A percentile compares a stretch with the other conserved stretches of the same genome.
Evolutionary conservation across 2,888 invertebrate species (phyloP).

Genomic region (Drosophila tripunctata): DNA sequence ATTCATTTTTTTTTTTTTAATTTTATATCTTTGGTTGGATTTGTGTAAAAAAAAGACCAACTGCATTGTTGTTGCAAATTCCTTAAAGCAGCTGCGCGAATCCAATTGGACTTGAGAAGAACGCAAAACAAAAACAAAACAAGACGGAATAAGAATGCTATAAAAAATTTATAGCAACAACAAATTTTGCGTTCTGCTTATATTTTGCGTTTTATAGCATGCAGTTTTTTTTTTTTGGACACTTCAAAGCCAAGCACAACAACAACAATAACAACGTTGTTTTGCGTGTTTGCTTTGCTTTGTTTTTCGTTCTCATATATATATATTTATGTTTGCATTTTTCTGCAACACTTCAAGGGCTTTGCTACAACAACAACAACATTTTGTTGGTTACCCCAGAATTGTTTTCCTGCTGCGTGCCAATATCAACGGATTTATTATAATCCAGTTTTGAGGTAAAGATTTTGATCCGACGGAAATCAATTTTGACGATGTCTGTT

Average conservation of each 20-base stretch:
- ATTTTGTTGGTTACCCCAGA: conserved; percentile 84
- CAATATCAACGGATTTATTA: conserved; percentile 84
- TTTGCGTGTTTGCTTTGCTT: neutral
- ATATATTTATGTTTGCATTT: conserved; percentile 14
- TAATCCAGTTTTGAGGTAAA: conserved; percentile 84
- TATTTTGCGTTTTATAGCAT: conserved; percentile 45
- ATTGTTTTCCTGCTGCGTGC: conserved; percentile 84
- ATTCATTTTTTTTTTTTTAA: neutral
- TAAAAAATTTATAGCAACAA: conserved; percentile 31
- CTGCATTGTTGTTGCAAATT: neutral
- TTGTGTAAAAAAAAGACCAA: neutral
- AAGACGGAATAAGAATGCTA: conserved; percentile 16
- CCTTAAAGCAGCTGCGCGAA: conserved; percentile 25
- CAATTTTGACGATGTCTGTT: conserved; percentile 78
- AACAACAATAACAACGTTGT: conserved; percentile 19
- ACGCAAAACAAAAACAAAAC: conserved; percentile 38
- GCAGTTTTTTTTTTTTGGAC: conserved; percentile 24
- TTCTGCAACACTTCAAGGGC: conserved; percentile 62
- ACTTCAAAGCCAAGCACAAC: conserved; percentile 19
- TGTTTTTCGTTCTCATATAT: conserved; percentile 33
- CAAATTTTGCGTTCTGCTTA: too few relatives aligned
- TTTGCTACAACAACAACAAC: conserved; percentile 44
- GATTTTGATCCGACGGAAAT: conserved; percentile 83
- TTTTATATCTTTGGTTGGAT: neutral
- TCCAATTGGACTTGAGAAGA: conserved; percentile 59